Conservation (phyloP, 2,113 vertebrate genomes). For the Anolis carolinensis region DNA sequence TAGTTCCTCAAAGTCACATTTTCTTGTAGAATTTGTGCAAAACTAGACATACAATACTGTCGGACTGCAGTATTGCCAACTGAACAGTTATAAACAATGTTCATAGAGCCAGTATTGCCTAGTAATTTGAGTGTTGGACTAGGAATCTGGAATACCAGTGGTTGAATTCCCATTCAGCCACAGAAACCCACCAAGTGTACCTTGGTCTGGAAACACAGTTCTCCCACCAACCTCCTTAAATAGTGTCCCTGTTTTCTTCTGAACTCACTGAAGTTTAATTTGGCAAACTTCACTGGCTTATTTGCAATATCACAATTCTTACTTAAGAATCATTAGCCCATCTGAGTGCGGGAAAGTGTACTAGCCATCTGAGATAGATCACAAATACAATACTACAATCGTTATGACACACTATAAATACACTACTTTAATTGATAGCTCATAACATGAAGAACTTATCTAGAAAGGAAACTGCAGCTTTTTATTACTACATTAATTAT, state of each 20-base stretch:
- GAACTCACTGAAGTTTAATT: not conserved
- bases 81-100: no score
- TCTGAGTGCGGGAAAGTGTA: not conserved
- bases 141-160: no score
- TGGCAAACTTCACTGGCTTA: not conserved
- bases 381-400: not conserved
- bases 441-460: not conserved
- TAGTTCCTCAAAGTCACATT: no score
- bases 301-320: not conserved
- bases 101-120: no score
- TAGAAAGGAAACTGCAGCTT: not conserved
- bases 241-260: not conserved
- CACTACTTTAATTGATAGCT: not conserved
- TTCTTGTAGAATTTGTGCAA: no score
- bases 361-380: not conserved
- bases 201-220: no score
- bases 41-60: no score
- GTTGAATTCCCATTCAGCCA: no score
- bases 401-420: not conserved
- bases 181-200: not conserved
- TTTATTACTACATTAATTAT: constrained; percentile 14
- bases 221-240: not conserved
- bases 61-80: no score
- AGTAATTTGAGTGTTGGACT: no score
- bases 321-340: not conserved